These are phyloP conservation scores for Ganaspis sp. DNA, from an alignment of 1,140 invertebrate genomes.

Conservation along the genomic window DNA sequence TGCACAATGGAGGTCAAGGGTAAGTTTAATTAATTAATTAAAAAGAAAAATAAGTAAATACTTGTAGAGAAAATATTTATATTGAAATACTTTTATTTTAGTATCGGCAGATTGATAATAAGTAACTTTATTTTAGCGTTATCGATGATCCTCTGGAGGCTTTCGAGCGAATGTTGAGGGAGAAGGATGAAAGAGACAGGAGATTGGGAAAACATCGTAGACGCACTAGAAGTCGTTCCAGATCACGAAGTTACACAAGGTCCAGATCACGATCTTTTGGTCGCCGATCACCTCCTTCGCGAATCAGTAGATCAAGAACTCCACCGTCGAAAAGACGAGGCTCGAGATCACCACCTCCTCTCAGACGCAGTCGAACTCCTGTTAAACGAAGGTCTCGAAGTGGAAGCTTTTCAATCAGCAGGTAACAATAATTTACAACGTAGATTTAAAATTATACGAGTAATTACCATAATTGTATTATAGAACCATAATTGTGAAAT, in stretches of 20 bases:
- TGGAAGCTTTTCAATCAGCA: slow-evolving; percentile 76
- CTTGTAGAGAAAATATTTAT: too few relatives aligned
- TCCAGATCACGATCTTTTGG: slow-evolving; percentile 74
- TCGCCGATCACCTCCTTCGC: slow-evolving; percentile 64
- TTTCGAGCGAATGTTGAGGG: slow-evolving; percentile 89
- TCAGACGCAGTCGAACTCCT: slow-evolving; percentile 73
- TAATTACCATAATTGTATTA: too few relatives aligned
- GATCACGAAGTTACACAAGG: slow-evolving; percentile 77
- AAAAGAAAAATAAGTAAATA: neutral
- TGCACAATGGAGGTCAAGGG: slow-evolving; percentile 74
- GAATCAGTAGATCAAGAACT: slow-evolving; percentile 71
- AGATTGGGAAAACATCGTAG: slow-evolving; percentile 81
- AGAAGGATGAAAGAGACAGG: slow-evolving; percentile 86
- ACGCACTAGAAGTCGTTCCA: slow-evolving; percentile 72
- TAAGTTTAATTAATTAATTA: slow-evolving; percentile 49
- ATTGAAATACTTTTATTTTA: too few relatives aligned
- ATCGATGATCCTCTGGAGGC: slow-evolving; percentile 89
- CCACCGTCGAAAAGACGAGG: slow-evolving; percentile 67
- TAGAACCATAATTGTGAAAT: too few relatives aligned
- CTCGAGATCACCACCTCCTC: slow-evolving; percentile 67
- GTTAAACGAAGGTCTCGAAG: slow-evolving; percentile 72
- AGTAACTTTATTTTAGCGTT: slow-evolving; percentile 73
- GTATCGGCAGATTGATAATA: neutral
- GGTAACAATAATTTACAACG: slow-evolving; percentile 62
- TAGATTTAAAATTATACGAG: too few relatives aligned